A percentile compares a stretch with the other conserved stretches of the same genome.
phyloP scores from a whole-genome alignment of 2,888 invertebrate species.

The Apodemia duryi region DNA sequence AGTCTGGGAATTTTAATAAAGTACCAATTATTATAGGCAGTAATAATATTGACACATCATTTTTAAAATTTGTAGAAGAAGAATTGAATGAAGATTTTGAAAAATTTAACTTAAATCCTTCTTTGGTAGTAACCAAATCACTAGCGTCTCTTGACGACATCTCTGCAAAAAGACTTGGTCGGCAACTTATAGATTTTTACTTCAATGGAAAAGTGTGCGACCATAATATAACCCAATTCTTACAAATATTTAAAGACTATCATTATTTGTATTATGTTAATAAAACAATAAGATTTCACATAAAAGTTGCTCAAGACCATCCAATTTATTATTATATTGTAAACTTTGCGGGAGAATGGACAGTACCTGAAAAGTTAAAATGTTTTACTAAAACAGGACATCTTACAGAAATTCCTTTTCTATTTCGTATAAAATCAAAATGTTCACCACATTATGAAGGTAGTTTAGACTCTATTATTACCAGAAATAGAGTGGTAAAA shows the following conservation, averaged over 20 bases:
- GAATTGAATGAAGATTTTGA: slow-evolving; percentile 55
- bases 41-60: slow-evolving; percentile 56
- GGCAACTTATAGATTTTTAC: slow-evolving; percentile 59
- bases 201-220: slow-evolving; percentile 53
- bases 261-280: slow-evolving; percentile 63
- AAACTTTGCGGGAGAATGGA: slow-evolving; percentile 60
- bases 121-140: slow-evolving; percentile 53
- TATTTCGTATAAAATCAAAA: slow-evolving; percentile 50
- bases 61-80: slow-evolving; percentile 45
- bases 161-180: slow-evolving; percentile 49
- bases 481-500: slow-evolving; percentile 55
- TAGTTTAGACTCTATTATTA: slow-evolving; percentile 54
- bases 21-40: slow-evolving; percentile 68
- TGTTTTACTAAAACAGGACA: slow-evolving; percentile 60
- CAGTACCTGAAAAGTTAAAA: slow-evolving; percentile 43
- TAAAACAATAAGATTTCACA: slow-evolving; percentile 59
- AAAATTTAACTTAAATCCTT: slow-evolving; percentile 51
- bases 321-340: slow-evolving; percentile 64
- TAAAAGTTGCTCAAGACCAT: slow-evolving; percentile 47
- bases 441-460: slow-evolving; percentile 47
- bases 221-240: slow-evolving; percentile 55
- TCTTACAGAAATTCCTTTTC: slow-evolving; percentile 58
- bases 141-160: slow-evolving; percentile 41
- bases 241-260: slow-evolving; percentile 63
- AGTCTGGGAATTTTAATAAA: slow-evolving; percentile 48